Evolutionary conservation across 2,797 vertebrate species (phyloP), one percentile per base, ranked within the genome.

Genomic region (Macropus fuliginosus): DNA sequence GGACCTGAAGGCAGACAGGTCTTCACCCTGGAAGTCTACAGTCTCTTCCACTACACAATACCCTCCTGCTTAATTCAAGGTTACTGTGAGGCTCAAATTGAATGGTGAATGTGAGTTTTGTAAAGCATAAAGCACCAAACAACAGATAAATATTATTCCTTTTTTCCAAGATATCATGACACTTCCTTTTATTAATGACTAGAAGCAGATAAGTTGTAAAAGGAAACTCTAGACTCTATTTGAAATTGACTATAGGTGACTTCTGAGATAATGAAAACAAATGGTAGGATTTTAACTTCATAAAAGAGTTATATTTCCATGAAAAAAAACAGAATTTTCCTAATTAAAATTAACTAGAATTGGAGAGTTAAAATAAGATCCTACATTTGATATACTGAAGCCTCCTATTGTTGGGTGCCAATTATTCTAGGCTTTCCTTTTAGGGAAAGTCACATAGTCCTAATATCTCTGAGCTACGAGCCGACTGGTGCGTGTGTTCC

Each of bases 121-220:
- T 62, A 62, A 62, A 62, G 31, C 31, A 62, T 34, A 62, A 62
- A 62, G 59, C 4, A 62, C 31, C 5, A 62, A 62, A 34, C 31
- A 62, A 62, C 29, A 62, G 59, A 62, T 34, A 34, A 13, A 62
- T 34, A 3, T 59, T 62, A 62, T 34, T 34, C 29, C 31, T 90
- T 16, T 81, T 92, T 55, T 21, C 11, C 21, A 89, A 62, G 66
- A 54, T 90, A 10, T 50, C 28, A 91, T 93, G 29, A n/a, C 95
- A 62, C 55, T 56, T 94, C 55, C 21, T 31, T n/a, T 95, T 96
- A 59, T 91, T 90, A 94, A 21, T 91, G 56, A 93, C 46, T 74
- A 95, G 91, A 92, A 93, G 28, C 94, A 95, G 91, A 31, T 91
- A 93, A 92, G 91, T 92, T 95, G 90, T 93, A 94, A 93, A 52